phyloP scores from a whole-genome alignment of 2,888 invertebrate species.

The Trissolcus brochymenae region DNA sequence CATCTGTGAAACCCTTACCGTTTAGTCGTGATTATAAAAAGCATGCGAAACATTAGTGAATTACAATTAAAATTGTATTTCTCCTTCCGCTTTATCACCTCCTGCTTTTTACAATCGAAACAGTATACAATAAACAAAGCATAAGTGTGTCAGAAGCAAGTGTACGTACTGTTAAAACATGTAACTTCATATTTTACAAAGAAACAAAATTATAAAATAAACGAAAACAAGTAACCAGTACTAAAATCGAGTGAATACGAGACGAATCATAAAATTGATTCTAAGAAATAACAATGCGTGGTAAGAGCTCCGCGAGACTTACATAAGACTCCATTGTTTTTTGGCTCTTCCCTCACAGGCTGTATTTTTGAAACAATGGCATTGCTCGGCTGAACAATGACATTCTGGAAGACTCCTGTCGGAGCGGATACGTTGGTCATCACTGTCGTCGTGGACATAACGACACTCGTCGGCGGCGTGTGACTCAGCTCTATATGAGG shows the following conservation, averaged over 20 bases:
- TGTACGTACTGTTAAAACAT: no score
- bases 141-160: constrained; percentile 2
- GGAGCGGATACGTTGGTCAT: constrained; percentile 69
- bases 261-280: constrained; percentile 9
- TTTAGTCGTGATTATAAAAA: constrained; percentile 69
- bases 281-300: background rate
- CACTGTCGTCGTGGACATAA: constrained; percentile 70
- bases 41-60: constrained; percentile 40
- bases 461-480: constrained; percentile 67
- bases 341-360: constrained; percentile 69
- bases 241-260: no score
- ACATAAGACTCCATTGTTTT: constrained; percentile 73
- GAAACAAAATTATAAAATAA: background rate
- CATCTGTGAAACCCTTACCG: constrained; percentile 74
- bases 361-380: constrained; percentile 79
- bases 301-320: constrained; percentile 59
- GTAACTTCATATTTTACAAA: no score
- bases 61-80: no score
- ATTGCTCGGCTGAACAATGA: constrained; percentile 89
- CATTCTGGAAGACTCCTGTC: constrained; percentile 79
- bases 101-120: no score
- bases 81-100: no score
- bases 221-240: constrained; percentile 6
- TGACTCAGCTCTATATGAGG: constrained; percentile 68
- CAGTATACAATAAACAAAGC: no score